These are phyloP conservation scores for Ptychochromis oligacanthus DNA, from an alignment of 2,113 vertebrate genomes.

Conservation along the genomic window DNA sequence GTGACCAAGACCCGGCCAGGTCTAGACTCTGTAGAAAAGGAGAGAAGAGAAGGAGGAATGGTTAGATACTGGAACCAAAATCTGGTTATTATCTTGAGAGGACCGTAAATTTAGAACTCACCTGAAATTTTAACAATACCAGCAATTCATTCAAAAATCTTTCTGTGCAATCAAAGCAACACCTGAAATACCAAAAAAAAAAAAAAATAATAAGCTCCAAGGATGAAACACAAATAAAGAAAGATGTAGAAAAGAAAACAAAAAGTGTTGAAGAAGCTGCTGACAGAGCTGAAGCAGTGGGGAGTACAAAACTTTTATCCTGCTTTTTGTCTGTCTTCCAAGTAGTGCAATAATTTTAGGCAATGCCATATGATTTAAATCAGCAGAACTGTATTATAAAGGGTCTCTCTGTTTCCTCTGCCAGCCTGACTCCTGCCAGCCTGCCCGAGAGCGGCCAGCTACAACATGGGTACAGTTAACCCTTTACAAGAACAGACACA, in stretches of 20 bases:
- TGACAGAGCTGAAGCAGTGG: neutral
- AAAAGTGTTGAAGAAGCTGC: neutral
- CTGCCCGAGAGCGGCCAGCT: slow-evolving; percentile 55
- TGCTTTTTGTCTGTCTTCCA: slow-evolving; percentile 51
- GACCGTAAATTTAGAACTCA: neutral
- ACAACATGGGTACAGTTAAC: slow-evolving; percentile 70
- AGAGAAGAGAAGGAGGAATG: slow-evolving; percentile 1
- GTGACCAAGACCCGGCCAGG: neutral
- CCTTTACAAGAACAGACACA: slow-evolving; percentile 49
- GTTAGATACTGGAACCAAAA: slow-evolving; percentile 4
- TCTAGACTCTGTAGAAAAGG: slow-evolving; percentile 34
- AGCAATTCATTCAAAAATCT: neutral
- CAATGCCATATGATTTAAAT: slow-evolving; percentile 77
- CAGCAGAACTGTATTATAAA: slow-evolving; percentile 71
- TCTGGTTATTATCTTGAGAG: neutral
- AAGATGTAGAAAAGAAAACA: neutral
- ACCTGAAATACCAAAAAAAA: neutral
- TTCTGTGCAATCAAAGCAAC: neutral
- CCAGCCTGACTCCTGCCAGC: slow-evolving; percentile 61
- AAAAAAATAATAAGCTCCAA: too few relatives aligned
- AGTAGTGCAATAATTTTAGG: slow-evolving; percentile 65
- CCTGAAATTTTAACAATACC: neutral
- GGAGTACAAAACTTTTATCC: slow-evolving; percentile 9
- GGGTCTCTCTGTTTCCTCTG: slow-evolving; percentile 72
- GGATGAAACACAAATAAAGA: neutral